Conservation (phyloP, 1,140 invertebrate genomes). For the Lasaia peninsularis region DNA sequence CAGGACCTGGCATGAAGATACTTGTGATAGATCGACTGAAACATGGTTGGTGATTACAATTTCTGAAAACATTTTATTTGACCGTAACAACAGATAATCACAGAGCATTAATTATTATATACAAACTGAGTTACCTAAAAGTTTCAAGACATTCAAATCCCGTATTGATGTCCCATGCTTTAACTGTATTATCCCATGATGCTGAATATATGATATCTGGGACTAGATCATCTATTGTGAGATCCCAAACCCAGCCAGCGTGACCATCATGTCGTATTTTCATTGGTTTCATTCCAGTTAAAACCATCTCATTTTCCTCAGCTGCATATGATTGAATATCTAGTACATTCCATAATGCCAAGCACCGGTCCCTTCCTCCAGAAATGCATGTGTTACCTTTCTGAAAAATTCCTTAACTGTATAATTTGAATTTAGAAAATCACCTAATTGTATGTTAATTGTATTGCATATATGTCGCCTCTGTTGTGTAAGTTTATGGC, state of each 20-base stretch:
- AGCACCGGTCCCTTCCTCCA: conserved; percentile 64
- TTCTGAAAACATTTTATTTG: too few species aligned
- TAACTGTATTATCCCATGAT: conserved; percentile 74
- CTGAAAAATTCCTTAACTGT: conserved; percentile 34
- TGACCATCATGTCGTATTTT: conserved; percentile 57
- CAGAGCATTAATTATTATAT: too few species aligned
- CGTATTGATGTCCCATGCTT: conserved; percentile 64
- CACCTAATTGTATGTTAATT: too few species aligned
- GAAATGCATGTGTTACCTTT: conserved; percentile 66
- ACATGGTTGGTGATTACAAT: too few species aligned
- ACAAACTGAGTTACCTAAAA: conserved; percentile 49
- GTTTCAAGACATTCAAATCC: conserved; percentile 52
- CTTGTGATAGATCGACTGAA: too few species aligned
- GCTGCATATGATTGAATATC: conserved; percentile 38
- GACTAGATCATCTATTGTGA: conserved; percentile 52
- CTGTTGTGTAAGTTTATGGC: too few species aligned
- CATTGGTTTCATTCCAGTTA: conserved; percentile 40
- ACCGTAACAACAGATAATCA: too few species aligned
- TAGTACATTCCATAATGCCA: conserved; percentile 57
- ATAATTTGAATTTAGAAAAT: background rate
- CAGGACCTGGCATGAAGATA: too few species aligned
- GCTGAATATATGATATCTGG: conserved; percentile 59
- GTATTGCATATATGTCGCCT: too few species aligned
- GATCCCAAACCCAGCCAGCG: conserved; percentile 71
- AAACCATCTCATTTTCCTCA: conserved; percentile 30